These are phyloP conservation scores for Drosophila dunni DNA, from an alignment of 1,140 invertebrate species.

Conservation along the genomic window DNA sequence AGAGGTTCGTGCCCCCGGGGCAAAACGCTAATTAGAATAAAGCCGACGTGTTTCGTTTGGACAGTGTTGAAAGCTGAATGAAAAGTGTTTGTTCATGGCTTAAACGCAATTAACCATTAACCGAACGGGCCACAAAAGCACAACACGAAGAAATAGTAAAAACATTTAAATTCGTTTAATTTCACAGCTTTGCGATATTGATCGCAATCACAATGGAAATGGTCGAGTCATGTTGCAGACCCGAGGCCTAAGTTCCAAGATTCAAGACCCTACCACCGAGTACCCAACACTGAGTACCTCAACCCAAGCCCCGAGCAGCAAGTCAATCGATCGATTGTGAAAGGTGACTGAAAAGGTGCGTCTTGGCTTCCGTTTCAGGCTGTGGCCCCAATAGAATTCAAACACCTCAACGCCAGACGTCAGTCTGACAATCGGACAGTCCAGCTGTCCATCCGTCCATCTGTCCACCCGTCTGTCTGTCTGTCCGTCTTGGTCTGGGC, in stretches of 20 bases:
- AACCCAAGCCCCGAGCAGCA: neutral
- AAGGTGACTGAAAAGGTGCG: slow-evolving; percentile 34
- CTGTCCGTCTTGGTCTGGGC: slow-evolving; percentile 20
- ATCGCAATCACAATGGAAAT: slow-evolving; percentile 60
- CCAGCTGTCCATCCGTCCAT: neutral
- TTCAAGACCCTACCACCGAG: too few relatives aligned
- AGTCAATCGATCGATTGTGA: slow-evolving; percentile 48
- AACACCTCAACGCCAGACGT: slow-evolving; percentile 62
- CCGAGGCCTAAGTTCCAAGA: neutral
- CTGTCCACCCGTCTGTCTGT: too few relatives aligned
- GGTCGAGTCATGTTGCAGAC: slow-evolving; percentile 53
- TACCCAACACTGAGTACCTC: too few relatives aligned
- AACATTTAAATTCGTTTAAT: slow-evolving; percentile 61
- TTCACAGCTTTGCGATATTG: slow-evolving; percentile 57
- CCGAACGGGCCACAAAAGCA: neutral
- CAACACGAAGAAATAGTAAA: slow-evolving; percentile 6
- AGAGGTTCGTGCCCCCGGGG: slow-evolving; percentile 34
- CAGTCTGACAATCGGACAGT: slow-evolving; percentile 10
- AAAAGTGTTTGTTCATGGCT: slow-evolving; percentile 69
- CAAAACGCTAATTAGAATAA: slow-evolving; percentile 79
- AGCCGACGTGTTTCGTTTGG: slow-evolving; percentile 27
- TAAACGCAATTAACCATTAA: slow-evolving; percentile 49
- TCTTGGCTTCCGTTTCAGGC: slow-evolving; percentile 46
- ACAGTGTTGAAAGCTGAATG: slow-evolving; percentile 21
- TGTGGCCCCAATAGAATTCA: slow-evolving; percentile 73